Evolutionary conservation across 2,113 vertebrate species (phyloP).

Genomic region (Martes martes): DNA sequence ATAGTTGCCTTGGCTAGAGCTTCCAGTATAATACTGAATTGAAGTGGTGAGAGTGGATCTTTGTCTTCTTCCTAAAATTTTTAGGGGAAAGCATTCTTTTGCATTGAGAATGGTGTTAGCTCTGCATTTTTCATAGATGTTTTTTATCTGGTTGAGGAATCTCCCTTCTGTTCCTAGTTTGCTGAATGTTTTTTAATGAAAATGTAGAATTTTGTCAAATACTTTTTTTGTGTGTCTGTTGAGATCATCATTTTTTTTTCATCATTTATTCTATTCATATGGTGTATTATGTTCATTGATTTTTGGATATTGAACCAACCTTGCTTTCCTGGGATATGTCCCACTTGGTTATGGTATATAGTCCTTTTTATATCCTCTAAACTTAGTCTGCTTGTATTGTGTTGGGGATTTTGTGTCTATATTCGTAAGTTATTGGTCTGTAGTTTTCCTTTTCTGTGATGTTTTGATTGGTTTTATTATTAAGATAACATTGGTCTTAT

Average conservation of each 20-base stretch:
- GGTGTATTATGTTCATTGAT: neutral
- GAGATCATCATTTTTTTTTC: neutral
- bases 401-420: neutral
- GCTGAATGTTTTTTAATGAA: neutral
- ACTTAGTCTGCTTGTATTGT: neutral
- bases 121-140: neutral
- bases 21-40: neutral
- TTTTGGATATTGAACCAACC: neutral
- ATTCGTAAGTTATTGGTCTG: neutral
- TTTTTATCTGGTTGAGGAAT: neutral
- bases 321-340: neutral
- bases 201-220: neutral
- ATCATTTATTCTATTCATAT: neutral
- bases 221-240: neutral
- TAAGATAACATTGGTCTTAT: neutral
- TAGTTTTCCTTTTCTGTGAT: slow-evolving; percentile 14
- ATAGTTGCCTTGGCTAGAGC: neutral
- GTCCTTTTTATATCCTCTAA: neutral
- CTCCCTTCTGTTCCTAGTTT: neutral
- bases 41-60: neutral
- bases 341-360: neutral
- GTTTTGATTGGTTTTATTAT: slow-evolving; percentile 12
- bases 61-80: neutral
- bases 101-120: neutral
- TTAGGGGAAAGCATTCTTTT: neutral